A percentile compares a stretch with the other conserved stretches of the same genome.
Conservation (phyloP, 2,888 invertebrate species). For the Terebella lapidaria region DNA sequence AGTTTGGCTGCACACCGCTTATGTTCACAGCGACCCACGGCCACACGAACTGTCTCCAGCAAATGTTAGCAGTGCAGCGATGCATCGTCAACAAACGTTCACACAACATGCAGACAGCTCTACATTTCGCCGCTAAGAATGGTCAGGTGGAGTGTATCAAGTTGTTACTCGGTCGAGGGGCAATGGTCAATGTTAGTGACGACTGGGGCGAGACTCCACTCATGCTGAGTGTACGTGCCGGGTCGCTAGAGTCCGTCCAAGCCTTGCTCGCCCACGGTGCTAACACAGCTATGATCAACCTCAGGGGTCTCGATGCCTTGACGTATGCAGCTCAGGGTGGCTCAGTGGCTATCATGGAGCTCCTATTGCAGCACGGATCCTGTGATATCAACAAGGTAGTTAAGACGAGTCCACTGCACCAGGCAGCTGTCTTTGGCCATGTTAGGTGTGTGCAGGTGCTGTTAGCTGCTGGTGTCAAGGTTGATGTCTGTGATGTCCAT, state of each 20-base stretch:
- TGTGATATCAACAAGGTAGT: neutral
- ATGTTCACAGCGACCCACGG: slow-evolving; percentile 12
- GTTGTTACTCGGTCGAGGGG: slow-evolving; percentile 2
- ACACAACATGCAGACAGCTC: slow-evolving; percentile 6
- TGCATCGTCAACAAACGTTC: slow-evolving; percentile 11
- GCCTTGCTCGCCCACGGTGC: slow-evolving; percentile 5
- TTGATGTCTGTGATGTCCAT: slow-evolving; percentile 7
- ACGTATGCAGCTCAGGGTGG: slow-evolving; percentile 8
- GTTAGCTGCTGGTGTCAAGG: slow-evolving; percentile 2
- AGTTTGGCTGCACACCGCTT: slow-evolving; percentile 10
- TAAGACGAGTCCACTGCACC: slow-evolving; percentile 8
- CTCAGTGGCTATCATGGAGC: neutral
- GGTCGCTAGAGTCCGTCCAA: neutral
- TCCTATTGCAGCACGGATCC: slow-evolving; percentile 5
- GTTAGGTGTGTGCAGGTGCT: slow-evolving; percentile 3
- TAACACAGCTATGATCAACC: slow-evolving; percentile 7
- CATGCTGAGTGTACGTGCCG: slow-evolving; percentile 4
- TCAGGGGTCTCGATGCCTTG: slow-evolving; percentile 6
- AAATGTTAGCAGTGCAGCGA: neutral
- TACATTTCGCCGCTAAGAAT: slow-evolving; percentile 14
- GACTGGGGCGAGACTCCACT: slow-evolving; percentile 16
- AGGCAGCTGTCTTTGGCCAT: slow-evolving; percentile 12
- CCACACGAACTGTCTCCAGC: neutral
- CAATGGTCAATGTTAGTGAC: slow-evolving; percentile 10
- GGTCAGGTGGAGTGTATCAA: slow-evolving; percentile 8